Evolutionary conservation across 2,113 vertebrate species (phyloP).

Genomic region (Scomber scombrus): DNA sequence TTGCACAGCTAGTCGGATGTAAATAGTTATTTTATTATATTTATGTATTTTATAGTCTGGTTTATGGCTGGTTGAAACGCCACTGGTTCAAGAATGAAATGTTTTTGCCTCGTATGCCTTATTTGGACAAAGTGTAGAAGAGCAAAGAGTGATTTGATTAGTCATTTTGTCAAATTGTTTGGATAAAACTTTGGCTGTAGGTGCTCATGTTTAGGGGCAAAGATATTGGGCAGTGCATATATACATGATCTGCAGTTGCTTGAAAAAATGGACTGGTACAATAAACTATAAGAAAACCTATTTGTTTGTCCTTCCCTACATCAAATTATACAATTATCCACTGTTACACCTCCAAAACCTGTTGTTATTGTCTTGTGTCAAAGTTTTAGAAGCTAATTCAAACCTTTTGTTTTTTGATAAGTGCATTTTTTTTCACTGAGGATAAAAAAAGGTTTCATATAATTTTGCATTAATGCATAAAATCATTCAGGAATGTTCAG

Average conservation of each 20-base stretch:
- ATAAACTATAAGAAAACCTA: conserved; percentile 51
- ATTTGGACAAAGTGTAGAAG: conserved; percentile 62
- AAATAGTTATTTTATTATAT: conserved; percentile 82
- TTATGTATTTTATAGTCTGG: conserved; percentile 82
- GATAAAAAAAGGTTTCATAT: no score
- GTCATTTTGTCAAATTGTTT: conserved; percentile 17
- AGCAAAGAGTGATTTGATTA: conserved; percentile 28
- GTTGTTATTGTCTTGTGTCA: no score
- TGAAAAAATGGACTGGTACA: conserved; percentile 45
- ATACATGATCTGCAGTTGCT: conserved; percentile 39
- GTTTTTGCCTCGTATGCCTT: conserved; percentile 73
- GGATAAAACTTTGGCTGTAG: conserved; percentile 22
- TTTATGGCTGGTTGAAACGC: conserved; percentile 63
- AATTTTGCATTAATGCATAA: no score
- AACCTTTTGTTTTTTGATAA: no score
- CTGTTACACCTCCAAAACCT: background rate
- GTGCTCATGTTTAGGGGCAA: conserved; percentile 36
- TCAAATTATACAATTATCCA: background rate
- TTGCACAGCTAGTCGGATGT: conserved; percentile 70
- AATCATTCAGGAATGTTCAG: no score
- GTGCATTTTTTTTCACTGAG: no score
- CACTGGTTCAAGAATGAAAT: conserved; percentile 62
- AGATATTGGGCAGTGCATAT: background rate
- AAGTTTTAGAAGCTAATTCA: background rate
- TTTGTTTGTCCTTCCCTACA: background rate